phyloP scores from a whole-genome alignment of 1,140 invertebrate genomes.

The Drosophila serrata region DNA sequence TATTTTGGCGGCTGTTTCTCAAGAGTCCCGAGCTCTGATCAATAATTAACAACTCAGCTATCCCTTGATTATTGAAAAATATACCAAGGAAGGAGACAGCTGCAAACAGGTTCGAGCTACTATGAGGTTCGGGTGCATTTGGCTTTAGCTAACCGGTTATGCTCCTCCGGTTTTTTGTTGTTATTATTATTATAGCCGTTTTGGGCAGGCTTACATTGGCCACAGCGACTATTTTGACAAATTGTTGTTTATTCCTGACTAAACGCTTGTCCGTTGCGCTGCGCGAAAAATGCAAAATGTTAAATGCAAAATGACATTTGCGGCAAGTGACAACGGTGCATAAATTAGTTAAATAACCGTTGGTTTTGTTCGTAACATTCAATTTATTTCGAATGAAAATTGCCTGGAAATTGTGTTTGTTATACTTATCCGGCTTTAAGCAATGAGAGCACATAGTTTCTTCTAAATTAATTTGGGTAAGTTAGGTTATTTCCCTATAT shows the following conservation, averaged over 20 bases:
- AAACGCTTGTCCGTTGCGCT: constrained; percentile 63
- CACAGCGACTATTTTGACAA: constrained; percentile 63
- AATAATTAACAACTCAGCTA: constrained; percentile 77
- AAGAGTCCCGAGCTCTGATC: constrained; percentile 14
- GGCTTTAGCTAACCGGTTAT: constrained; percentile 43
- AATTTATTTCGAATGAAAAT: not conserved
- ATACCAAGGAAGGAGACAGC: constrained; percentile 50
- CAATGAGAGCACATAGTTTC: not conserved
- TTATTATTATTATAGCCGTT: constrained; percentile 28
- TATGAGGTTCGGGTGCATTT: constrained; percentile 1
- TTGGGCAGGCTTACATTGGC: constrained; percentile 28
- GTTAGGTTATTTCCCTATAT: no score
- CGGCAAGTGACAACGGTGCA: constrained; percentile 54
- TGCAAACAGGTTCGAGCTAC: constrained; percentile 69
- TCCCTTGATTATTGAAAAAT: constrained; percentile 78
- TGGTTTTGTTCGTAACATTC: not conserved
- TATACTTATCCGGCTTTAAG: not conserved
- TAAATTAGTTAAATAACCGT: constrained; percentile 48
- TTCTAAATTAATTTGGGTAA: not conserved
- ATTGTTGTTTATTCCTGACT: constrained; percentile 72
- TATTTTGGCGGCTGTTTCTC: constrained; percentile 52
- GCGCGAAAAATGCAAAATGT: constrained; percentile 24
- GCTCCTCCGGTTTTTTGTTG: constrained; percentile 19
- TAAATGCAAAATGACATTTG: constrained; percentile 56
- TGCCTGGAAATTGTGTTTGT: not conserved